Evolutionary conservation across 2,113 vertebrate species (phyloP), one percentile per base, ranked within the genome.

Genomic region (Oncorhynchus masou): DNA sequence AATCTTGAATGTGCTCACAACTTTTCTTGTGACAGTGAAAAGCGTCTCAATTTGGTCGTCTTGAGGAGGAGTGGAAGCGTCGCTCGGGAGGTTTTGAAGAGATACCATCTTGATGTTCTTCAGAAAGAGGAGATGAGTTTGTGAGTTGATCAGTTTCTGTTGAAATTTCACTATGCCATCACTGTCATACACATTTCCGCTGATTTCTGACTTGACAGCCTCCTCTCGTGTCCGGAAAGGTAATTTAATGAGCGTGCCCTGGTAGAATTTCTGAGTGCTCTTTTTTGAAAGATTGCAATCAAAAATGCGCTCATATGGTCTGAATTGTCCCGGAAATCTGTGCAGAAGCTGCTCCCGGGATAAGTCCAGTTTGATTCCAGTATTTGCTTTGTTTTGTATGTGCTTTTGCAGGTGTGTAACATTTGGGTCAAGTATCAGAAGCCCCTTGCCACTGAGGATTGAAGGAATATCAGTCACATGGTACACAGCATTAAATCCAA

Each of bases 351-450:
- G 69, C 1, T 92, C 71, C 27, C 89, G 70, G 51, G 90, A 89
- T n/a, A 94, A 88, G 80, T 95, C 83, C 54, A 96, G 86, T 67
- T 90, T 94, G 82, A 96, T 93, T 81, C 95, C 95, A 54, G 95
- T 94, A 81, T 90, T 91, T 77, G 82, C 49, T 0, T 88, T 79
- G 11, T 73, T 81, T 25, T 74, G 78, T 15, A 96, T 94, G 77
- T 94, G 91, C 54, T 94, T 96, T 77, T 88, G 89, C 48, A 96
- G 81, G 77, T 96, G 95, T 64, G 92, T 95, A 29, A 95, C 88
- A 76, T 94, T 96, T 82, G 95, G 95, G 80, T 96, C 95, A 68
- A 96, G 94, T 60, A 96, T 94, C 65, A 96, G 91, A 66, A 96
- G 85, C 0, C 6, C 82, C 34, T 83, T 88, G 15, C 94, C 93